phyloP scores from a whole-genome alignment of 2,113 vertebrate species.

The Nipponia nippon region DNA sequence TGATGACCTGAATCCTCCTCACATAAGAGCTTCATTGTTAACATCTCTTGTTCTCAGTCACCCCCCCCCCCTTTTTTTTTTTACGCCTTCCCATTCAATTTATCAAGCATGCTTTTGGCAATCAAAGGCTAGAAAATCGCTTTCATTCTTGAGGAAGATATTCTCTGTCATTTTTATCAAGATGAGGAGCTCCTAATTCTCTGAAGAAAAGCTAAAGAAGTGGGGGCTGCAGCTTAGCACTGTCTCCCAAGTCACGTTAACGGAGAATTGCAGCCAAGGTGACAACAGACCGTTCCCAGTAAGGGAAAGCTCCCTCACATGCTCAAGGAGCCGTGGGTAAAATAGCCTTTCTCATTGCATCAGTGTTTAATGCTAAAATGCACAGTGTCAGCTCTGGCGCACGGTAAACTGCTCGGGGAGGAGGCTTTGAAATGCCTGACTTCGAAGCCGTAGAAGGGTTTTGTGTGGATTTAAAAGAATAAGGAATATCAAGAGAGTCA shows the following conservation, averaged over 20 bases:
- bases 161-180: constrained; percentile 17
- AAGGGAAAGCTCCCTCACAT: background rate
- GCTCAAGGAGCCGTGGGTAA: background rate
- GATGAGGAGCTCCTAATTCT: background rate
- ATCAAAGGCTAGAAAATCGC: background rate
- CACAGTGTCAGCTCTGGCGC: background rate
- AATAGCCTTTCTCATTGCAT: background rate
- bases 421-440: background rate
- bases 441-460: background rate
- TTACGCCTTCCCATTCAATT: constrained; percentile 3
- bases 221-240: background rate
- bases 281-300: background rate
- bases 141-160: constrained; percentile 4
- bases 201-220: background rate
- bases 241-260: background rate
- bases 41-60: background rate
- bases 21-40: constrained; percentile 33
- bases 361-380: background rate
- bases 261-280: background rate
- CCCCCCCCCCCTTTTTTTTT: background rate
- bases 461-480: background rate
- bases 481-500: background rate
- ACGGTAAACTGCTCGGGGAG: background rate
- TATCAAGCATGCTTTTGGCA: constrained; percentile 21
- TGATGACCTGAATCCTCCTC: constrained; percentile 55